phyloP scores from a whole-genome alignment of 2,797 vertebrate genomes.

The Gymnocypris eckloni region DNA sequence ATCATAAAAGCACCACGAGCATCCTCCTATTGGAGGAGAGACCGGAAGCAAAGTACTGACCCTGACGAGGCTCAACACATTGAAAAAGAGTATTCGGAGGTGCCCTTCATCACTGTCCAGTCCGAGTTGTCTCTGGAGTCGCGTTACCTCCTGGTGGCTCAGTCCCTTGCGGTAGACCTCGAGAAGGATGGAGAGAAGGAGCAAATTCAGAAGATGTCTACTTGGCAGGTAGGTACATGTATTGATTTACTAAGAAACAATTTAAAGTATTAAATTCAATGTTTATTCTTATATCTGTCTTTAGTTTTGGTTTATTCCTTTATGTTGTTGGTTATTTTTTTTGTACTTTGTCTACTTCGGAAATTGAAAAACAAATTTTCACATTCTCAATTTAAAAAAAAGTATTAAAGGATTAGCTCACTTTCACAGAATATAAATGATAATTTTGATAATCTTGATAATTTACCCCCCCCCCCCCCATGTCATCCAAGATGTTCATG shows the following conservation, averaged over 20 bases:
- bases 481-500: too few relatives aligned
- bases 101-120: constrained; percentile 84
- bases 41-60: constrained; percentile 59
- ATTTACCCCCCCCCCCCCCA: too few relatives aligned
- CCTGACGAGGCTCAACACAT: constrained; percentile 41
- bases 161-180: constrained; percentile 87
- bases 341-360: too few relatives aligned
- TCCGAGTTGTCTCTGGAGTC: constrained; percentile 84
- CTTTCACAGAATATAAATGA: too few relatives aligned
- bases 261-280: background rate
- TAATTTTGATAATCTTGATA: too few relatives aligned
- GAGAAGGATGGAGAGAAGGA: constrained; percentile 80
- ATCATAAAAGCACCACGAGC: constrained; percentile 48
- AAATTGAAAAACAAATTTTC: too few relatives aligned
- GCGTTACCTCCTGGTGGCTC: constrained; percentile 86
- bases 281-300: too few relatives aligned
- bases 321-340: too few relatives aligned
- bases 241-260: background rate
- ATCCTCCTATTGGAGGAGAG: constrained; percentile 62
- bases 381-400: too few relatives aligned
- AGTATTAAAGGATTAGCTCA: too few relatives aligned
- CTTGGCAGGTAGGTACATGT: constrained; percentile 85
- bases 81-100: constrained; percentile 68
- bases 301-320: too few relatives aligned
- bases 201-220: constrained; percentile 81